Percentiles rank a stretch among this genome's conserved stretches.
These are phyloP conservation scores for Agapornis canus DNA, from an alignment of 2,797 vertebrate species.

Conservation along the genomic window DNA sequence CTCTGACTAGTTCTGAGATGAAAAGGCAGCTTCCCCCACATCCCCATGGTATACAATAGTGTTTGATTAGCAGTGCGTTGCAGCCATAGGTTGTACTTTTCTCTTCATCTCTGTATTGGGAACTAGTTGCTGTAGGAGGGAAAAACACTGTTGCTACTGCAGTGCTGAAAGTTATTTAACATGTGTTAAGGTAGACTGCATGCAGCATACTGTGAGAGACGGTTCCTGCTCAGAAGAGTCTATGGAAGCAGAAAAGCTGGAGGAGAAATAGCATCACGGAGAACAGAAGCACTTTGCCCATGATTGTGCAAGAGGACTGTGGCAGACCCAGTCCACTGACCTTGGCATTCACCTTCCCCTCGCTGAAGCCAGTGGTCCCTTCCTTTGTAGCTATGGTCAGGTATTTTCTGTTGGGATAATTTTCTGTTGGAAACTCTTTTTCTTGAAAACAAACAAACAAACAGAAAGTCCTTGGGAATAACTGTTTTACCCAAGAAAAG, in stretches of 20 bases:
- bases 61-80: conserved; percentile 10
- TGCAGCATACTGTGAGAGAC: neutral
- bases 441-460: neutral
- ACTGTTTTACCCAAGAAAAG: neutral
- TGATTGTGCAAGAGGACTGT: neutral
- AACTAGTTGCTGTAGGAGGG: neutral
- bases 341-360: neutral
- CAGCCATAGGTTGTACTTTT: neutral
- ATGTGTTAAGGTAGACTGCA: neutral
- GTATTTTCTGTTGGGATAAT: neutral
- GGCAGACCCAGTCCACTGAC: neutral
- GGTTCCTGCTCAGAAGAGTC: neutral
- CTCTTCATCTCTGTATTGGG: neutral
- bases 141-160: neutral
- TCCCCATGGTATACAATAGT: neutral
- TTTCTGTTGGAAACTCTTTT: neutral
- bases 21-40: neutral
- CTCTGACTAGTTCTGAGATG: neutral
- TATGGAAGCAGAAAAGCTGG: neutral
- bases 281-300: neutral
- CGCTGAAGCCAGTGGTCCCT: neutral
- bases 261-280: neutral
- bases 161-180: neutral
- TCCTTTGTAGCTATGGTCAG: neutral
- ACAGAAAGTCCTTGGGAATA: neutral